Base-by-base conservation (phyloP, 64 coral and sea anemone genomes). In the Actinia tenebrosa region DNA sequence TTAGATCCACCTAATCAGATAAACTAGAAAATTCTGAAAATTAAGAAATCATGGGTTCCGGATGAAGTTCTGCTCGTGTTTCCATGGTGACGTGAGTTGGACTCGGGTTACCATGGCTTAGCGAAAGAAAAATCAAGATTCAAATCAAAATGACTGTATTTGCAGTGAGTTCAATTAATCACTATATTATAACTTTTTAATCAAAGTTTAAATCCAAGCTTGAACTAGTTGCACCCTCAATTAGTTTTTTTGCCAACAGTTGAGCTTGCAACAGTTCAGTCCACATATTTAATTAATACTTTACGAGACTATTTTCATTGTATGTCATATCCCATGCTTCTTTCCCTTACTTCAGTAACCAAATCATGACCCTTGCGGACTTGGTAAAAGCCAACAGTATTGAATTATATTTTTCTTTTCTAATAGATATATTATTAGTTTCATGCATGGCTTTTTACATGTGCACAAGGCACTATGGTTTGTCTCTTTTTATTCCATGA, bases 111-210 rank as follows among this genome's bases (percentile, higher is more conserved):
- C n/a, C 63, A 66, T 66, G 19, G 5, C 22, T 23, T 25, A n/a
- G n/a, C n/a, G 5, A 23, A 66, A 8, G 19, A 66, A 23, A 26
- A 75, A 75, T 75, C 27, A 75, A 42, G 13, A 75, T 75, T 75
- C 69, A 16, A 75, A 75, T 75, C 69, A 42, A 42, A 75, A 75
- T 42, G 69, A 75, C 27, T 75, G 69, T 75, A 16, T 75, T 75
- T 75, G 27, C 25, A 75, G 25, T 8, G 25, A 72, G 69, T 30
- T 75, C 27, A 30, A 75, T 75, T 75, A 75, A 75, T 75, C n/a
- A 42, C 69, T 75, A 42, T 75, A 25, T 58, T 26, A 75, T 75
- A 26, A 30, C 25, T 30, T 75, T 75, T 75, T 43, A 75, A 30
- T 43, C 25, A 14, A 30, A 42, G 7, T 42, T 25, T 15, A 75